These are phyloP conservation scores for Lepidocyrtoides sp. DNA, from an alignment of 2,888 invertebrate species.

Conservation along the genomic window DNA sequence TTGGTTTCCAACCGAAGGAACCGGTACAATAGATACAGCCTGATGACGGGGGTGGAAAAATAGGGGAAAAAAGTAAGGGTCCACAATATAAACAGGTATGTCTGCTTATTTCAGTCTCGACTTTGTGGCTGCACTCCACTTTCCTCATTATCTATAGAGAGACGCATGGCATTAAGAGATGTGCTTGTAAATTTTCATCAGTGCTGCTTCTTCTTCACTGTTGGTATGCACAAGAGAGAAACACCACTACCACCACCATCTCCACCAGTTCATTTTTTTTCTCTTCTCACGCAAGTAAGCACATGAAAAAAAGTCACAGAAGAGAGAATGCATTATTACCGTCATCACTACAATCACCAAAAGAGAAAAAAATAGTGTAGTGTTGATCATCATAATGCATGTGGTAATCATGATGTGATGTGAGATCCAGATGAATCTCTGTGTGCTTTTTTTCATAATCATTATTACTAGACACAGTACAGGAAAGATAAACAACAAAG, in stretches of 20 bases:
- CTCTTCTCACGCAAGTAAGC: slow-evolving; percentile 31
- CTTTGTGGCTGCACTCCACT: slow-evolving; percentile 57
- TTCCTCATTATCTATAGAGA: background rate
- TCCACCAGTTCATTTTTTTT: background rate
- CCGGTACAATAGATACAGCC: background rate
- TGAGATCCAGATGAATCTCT: background rate
- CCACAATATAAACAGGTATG: background rate
- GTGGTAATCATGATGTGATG: background rate
- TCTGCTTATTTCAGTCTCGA: slow-evolving; percentile 40
- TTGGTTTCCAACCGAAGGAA: background rate
- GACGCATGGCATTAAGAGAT: background rate
- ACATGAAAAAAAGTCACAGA: background rate
- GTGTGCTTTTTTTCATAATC: background rate
- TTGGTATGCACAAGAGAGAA: background rate
- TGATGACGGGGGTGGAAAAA: background rate
- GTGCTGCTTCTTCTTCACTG: background rate
- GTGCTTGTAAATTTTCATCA: slow-evolving; percentile 14
- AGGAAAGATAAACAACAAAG: slow-evolving; percentile 46
- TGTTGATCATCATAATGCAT: background rate
- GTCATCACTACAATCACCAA: background rate
- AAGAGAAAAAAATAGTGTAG: background rate
- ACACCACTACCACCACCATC: too few relatives aligned
- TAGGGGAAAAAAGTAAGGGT: slow-evolving; percentile 10
- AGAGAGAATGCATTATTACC: too few relatives aligned
- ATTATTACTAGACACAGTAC: background rate